Base-by-base conservation (phyloP, 2,113 vertebrate genomes). In the Spea multiplicata region DNA sequence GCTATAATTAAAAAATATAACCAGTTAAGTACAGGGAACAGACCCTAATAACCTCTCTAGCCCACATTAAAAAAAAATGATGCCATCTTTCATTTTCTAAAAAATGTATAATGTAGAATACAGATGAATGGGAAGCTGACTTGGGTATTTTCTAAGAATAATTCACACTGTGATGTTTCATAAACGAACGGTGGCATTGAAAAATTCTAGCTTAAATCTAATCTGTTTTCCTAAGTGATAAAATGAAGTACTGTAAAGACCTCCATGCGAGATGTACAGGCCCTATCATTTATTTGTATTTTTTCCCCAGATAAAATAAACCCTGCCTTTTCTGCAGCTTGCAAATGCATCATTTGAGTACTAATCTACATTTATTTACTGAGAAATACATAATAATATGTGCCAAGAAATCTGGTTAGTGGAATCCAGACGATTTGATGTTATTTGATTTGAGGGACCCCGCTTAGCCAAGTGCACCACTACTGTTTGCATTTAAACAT, bases 401-500 rank as follows among this genome's bases (percentile, higher is more conserved):
- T 84, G 88, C 90, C 91, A 88, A 93, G 90, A 93, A 93, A 92
- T 94, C 93, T 94, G 93, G 87, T 95, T 93, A 94, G 94, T 91
- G 88, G 92, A 94, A 96, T 91, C 92, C 93, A 93, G 88, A 94
- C 93, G 87, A 95, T 96, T 95, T 94, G 91, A 95, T 94, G 95
- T 95, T 91, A 93, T 93, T 91, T 94, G 92, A 96, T 95, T 95
- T 96, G 92, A 87, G 93, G 93, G 92, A 95, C 90, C 70, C 73
- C 90, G 90, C 90, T 85, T 84, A 86, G 88, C 88, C 88, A 91
- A 95, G 89, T 90, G 90, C 88, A 86, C 73, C 86, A 94, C 95
- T 96, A 94, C 94, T 92, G 93, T 96, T 96, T 93, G 93, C 93
- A 94, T 93, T 97, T 95, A 95, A 96, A 95, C 92, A 91, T 94